These are phyloP conservation scores for Climacteris rufus DNA, from an alignment of 2,113 vertebrate genomes.

Conservation along the genomic window DNA sequence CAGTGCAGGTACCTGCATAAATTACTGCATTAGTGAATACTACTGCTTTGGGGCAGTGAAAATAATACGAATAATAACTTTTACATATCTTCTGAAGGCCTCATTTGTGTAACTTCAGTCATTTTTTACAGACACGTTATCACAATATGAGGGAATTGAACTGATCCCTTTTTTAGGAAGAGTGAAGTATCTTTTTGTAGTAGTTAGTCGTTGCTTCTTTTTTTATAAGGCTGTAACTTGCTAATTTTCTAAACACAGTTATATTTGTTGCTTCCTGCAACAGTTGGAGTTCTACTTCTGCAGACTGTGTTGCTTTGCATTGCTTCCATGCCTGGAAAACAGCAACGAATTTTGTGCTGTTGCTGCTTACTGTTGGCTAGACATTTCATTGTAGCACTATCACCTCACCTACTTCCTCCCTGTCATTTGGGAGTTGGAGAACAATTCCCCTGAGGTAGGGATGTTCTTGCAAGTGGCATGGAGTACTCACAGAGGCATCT, in stretches of 20 bases:
- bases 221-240: background rate
- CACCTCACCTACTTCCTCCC: background rate
- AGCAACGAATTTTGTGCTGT: background rate
- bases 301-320: background rate
- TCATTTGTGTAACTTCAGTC: background rate
- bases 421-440: background rate
- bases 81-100: background rate
- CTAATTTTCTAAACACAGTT: background rate
- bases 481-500: background rate
- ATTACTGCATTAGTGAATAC: background rate
- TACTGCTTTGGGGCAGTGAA: background rate
- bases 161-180: background rate
- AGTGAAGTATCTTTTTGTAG: background rate
- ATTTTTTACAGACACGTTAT: background rate
- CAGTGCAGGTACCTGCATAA: background rate
- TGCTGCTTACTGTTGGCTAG: background rate
- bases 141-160: background rate
- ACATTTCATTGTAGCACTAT: rapidly evolving
- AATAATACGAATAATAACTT: background rate
- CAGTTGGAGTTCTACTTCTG: background rate
- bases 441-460: background rate
- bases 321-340: background rate
- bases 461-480: background rate
- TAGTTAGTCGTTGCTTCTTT: background rate
- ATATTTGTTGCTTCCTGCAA: background rate